Conservation (phyloP, 1,140 invertebrate species). For the Papilio polyxenes region DNA sequence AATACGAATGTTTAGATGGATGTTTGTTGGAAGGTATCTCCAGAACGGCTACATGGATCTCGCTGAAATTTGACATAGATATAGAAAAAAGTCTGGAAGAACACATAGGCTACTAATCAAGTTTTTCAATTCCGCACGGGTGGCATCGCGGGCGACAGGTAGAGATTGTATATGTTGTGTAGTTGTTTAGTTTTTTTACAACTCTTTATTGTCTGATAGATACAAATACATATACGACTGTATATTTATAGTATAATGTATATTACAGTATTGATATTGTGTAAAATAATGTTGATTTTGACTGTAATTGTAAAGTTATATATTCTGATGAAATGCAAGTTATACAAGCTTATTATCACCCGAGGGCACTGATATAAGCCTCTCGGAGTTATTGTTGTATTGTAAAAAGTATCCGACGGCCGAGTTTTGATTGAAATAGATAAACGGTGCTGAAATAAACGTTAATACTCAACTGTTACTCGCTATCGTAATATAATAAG, state of each 20-base stretch:
- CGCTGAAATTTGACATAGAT: no score
- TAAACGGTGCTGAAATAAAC: conserved; percentile 61
- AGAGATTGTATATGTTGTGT: neutral
- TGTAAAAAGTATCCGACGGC: conserved; percentile 14
- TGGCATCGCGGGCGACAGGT: no score
- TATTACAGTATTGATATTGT: neutral
- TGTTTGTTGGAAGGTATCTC: no score
- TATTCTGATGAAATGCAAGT: conserved; percentile 14
- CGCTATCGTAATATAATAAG: conserved; percentile 77
- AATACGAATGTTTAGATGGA: no score
- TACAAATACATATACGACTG: neutral
- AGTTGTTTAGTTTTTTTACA: neutral
- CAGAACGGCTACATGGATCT: no score
- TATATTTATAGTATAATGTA: neutral
- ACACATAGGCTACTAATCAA: no score
- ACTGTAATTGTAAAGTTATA: conserved; percentile 20
- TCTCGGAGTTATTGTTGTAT: conserved; percentile 16
- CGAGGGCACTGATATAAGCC: conserved; percentile 21
- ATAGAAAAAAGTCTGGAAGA: no score
- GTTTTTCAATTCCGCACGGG: no score
- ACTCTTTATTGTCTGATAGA: neutral
- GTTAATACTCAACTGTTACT: conserved; percentile 75
- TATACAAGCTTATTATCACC: conserved; percentile 24
- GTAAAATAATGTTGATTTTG: conserved; percentile 22
- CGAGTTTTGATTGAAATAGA: conserved; percentile 45